Base-by-base conservation (phyloP, 1,140 invertebrate species). In the Drosophila nasuta region DNA sequence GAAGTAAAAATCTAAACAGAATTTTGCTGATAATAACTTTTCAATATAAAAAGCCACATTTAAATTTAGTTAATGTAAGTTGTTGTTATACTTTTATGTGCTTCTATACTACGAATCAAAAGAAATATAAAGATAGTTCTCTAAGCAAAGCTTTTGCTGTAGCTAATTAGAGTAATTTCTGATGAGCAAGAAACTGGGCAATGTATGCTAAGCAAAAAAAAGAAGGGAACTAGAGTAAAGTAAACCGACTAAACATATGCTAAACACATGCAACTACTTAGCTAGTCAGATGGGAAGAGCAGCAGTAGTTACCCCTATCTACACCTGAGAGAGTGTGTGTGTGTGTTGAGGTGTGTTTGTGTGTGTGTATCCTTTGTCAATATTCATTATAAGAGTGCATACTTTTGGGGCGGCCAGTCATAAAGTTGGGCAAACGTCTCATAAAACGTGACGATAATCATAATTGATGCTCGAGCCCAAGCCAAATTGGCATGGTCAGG, bases 381-480 rank as follows among this genome's bases (percentile, higher is more conserved):
- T 89, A 89, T 90, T 89, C 86, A 89, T 89, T 89, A 89, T 82
- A 90, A 64, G 79, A 79, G 86, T 83, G 86, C 86, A 89, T 81
- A 89, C 78, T 85, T 83, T 89, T 30, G 82, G 82, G 56, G 51
- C 62, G 79, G 54, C 58, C 62, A 85, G 85, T 90, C 85, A 89
- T 89, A 89, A 89, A 89, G 78, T 90, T 89, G 75, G 77, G 75
- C 66, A 77, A 89, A 89, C 79, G 86, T 89, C 86, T 89, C 86
- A 89, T 89, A 89, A 89, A 89, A 89, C 86, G 86, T 89, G 86
- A 90, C 86, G 86, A 89, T 89, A 89, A 89, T 89, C 86, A 89
- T 86, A 89, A 89, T 90, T 89, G 86, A 89, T 89, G 86, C 77
- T 82, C 75, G 63, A 81, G 81, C 49, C 51, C 48, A 33, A 48